A percentile compares a stretch with the other conserved stretches of the same genome.
Conservation (phyloP, 2,113 vertebrate genomes). For the Phylloscopus trochiloides region DNA sequence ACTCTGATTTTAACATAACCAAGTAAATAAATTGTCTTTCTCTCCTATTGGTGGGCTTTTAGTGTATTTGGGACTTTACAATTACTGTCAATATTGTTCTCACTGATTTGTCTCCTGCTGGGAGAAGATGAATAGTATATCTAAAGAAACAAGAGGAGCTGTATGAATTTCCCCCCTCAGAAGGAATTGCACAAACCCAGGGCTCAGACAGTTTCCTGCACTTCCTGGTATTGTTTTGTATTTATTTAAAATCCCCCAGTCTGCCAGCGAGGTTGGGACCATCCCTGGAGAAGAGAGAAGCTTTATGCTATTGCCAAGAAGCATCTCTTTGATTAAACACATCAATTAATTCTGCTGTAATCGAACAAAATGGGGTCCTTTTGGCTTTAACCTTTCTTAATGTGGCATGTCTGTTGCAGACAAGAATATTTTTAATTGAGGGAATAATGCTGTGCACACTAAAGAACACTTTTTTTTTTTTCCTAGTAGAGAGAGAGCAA, state of each 20-base stretch:
- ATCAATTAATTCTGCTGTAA: slow-evolving; percentile 63
- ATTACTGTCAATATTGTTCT: neutral
- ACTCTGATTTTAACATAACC: neutral
- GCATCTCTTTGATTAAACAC: slow-evolving; percentile 63
- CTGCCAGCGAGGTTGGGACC: slow-evolving; percentile 22
- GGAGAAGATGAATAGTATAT: neutral
- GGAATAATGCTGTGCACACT: neutral
- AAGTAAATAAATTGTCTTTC: neutral
- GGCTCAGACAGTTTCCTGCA: neutral
- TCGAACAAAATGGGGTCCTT: slow-evolving; percentile 32
- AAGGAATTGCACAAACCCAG: neutral
- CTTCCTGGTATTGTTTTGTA: neutral
- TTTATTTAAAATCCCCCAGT: slow-evolving; percentile 34
- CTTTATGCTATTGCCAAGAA: slow-evolving; percentile 59
- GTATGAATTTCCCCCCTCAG: neutral
- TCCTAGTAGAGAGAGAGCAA: neutral
- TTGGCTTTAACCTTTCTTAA: slow-evolving; percentile 60
- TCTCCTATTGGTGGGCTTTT: neutral
- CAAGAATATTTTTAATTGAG: slow-evolving; percentile 13
- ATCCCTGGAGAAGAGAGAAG: slow-evolving; percentile 26
- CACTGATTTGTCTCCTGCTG: neutral
- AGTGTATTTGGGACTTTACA: neutral
- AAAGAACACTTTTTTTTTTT: neutral
- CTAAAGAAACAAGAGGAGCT: neutral
- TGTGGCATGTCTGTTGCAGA: slow-evolving; percentile 10